A percentile compares a stretch with the other conserved stretches of the same genome.
These are phyloP conservation scores for Sphinx pinastri DNA, from an alignment of 2,888 invertebrate species.

Conservation along the genomic window DNA sequence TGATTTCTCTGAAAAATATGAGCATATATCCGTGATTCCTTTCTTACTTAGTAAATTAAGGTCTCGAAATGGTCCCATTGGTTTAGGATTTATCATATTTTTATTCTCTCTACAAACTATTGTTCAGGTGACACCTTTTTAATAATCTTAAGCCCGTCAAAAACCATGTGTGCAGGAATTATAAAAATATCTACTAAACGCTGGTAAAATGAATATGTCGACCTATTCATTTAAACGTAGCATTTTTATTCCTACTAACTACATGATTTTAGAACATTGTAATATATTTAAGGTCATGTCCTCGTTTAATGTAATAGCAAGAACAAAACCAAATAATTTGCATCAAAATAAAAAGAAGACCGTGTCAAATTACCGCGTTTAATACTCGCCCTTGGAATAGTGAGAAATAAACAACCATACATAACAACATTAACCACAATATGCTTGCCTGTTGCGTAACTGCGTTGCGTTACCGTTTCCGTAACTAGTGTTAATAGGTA, in stretches of 20 bases:
- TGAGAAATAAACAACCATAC: slow-evolving; percentile 30
- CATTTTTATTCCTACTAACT: background rate
- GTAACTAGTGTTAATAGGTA: slow-evolving; percentile 33
- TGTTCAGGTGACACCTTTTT: too few species aligned
- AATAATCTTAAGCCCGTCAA: too few species aligned
- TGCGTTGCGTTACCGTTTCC: slow-evolving; percentile 31
- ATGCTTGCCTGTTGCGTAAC: too few species aligned
- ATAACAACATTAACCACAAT: slow-evolving; percentile 30
- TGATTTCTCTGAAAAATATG: too few species aligned
- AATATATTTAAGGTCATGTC: background rate
- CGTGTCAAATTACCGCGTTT: background rate
- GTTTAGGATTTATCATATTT: too few species aligned
- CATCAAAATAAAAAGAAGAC: slow-evolving; percentile 14
- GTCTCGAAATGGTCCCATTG: too few species aligned
- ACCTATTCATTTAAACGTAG: background rate
- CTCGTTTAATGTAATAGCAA: slow-evolving; percentile 1
- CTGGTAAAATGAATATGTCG: too few species aligned
- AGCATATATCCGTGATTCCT: too few species aligned
- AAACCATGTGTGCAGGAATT: too few species aligned
- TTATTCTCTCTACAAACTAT: too few species aligned
- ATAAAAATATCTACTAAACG: too few species aligned
- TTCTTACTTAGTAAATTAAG: too few species aligned
- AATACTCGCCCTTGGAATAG: slow-evolving; percentile 29
- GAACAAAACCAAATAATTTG: background rate
- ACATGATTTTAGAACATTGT: background rate